Evolutionary conservation across 2,888 invertebrate species (phyloP), one percentile per base, ranked within the genome.

Genomic region (Pterobdella sp.): DNA sequence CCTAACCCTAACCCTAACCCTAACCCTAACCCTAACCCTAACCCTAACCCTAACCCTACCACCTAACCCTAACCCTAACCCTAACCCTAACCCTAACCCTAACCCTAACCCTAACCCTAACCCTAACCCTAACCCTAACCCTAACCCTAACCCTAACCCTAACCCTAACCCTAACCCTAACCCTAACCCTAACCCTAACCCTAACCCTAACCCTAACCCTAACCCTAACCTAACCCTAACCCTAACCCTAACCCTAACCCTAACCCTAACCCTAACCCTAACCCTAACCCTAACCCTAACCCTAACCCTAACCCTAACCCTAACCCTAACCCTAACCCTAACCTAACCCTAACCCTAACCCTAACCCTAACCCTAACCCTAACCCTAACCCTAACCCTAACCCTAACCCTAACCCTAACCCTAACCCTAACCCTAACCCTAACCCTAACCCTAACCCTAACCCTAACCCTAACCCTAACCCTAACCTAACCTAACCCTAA

Each of bases 11-110:
- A 75, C 72, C 75, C 74, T 73, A 74, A 76, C 75, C 78, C 76
- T 76, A 76, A 77, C 76, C 77, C 76, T 75, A 77, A 75, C 73
- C 76, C 72, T 75, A 75, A 75, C 76, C 75, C 73, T 76, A 75
- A 74, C 75, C 74, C 73, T 75, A 76, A 75, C 75, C 74, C 73
- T 73, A 74, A 75, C 73, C 73, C 75, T 75, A 74, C 75, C 75
- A 66, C 75, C 75, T 72, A 72, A 75, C 73, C 75, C 75, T 72
- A 72, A 75, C 73, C 75, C 75, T 72, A 72, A 75, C 75, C 73
- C 66, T 42, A 73, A 75, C 72, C 73, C 73, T 73, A 73, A 73
- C 73, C 73, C 73, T 73, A 73, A 73, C 73, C 73, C 73, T 73
- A 73, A 73, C 73, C 73, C 73, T 73, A 73, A 73, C 73, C 73